These are phyloP conservation scores for Sternotherus odoratus DNA, from an alignment of 2,797 vertebrate species.

Conservation along the genomic window DNA sequence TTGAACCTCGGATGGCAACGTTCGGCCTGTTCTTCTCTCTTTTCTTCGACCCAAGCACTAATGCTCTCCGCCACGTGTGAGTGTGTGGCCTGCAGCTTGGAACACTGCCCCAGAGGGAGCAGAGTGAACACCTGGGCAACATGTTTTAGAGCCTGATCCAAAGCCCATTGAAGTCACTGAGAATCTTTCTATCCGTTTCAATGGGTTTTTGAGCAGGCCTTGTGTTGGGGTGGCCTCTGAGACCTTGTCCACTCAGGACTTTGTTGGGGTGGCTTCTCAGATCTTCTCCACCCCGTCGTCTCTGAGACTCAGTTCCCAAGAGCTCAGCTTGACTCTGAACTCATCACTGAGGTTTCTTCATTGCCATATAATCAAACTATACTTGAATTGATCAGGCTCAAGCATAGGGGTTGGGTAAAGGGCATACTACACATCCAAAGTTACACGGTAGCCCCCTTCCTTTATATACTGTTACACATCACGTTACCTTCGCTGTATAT, in stretches of 20 bases:
- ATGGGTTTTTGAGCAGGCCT: background rate
- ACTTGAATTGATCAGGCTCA: background rate
- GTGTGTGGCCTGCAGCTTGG: background rate
- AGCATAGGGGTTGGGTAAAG: background rate
- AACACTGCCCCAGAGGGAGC: fast-evolving
- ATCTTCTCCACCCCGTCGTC: background rate
- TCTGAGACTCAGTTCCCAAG: background rate
- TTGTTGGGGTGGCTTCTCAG: background rate
- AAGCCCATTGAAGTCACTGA: background rate
- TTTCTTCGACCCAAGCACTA: background rate
- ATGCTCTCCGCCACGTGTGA: background rate
- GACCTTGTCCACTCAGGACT: background rate
- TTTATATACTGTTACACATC: too few relatives aligned
- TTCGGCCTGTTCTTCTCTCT: background rate
- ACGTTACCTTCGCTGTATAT: too few relatives aligned
- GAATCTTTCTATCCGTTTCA: background rate
- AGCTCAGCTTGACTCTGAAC: background rate
- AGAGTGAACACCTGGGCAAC: background rate
- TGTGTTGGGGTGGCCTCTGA: background rate
- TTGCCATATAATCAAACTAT: background rate
- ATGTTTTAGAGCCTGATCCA: background rate
- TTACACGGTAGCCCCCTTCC: background rate
- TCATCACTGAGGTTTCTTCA: background rate
- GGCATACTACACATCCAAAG: background rate
- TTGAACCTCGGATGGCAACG: background rate